Evolutionary conservation across 2,113 vertebrate genomes (phyloP), one percentile per base, ranked within the genome.

Genomic region (Thinocorus orbignyianus): DNA sequence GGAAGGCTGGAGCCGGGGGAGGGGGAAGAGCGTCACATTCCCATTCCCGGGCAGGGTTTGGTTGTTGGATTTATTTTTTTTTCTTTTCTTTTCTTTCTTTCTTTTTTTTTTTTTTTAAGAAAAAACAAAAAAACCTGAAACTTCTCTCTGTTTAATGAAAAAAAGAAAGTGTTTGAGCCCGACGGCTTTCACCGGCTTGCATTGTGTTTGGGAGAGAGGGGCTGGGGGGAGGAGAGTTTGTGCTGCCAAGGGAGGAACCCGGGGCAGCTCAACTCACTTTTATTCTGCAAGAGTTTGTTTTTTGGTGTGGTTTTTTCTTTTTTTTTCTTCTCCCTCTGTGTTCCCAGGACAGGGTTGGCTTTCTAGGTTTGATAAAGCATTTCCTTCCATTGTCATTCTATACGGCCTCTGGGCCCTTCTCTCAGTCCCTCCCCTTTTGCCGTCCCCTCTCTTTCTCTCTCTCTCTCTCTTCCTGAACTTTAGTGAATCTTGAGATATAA

Each of bases 301-400:
- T n/a, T n/a, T n/a, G n/a, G n/a, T n/a, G n/a, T n/a, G n/a, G n/a
- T 81, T 57, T 31, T 30, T n/a, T 41, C n/a, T 64, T 55, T 28
- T 11, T 13, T n/a, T 48, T 30, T 35, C n/a, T 26, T 16, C 31
- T 66, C 66, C 39, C 82, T 62, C 91, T 71, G 81, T 65, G 90
- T 96, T 97, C 97, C 94, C 97, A 97, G 97, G 97, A 93, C 95
- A 96, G 90, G 91, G 91, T 93, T 96, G 97, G 93, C 95, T 97
- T 97, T 97, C 95, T 93, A 96, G 95, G 96, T 94, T 95, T 97
- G 97, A 97, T 97, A 97, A 97, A 97, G 97, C 95, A 95, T 96
- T 97, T 97, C 97, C 97, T 97, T 94, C 97, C 95, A 97, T 97
- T 97, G 97, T 97, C 96, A 97, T 97, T 96, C 96, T 95, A 97